Percentiles rank a stretch among this genome's conserved stretches.
Conservation (phyloP, 2,113 vertebrate species). For the Saguinus imperator region DNA sequence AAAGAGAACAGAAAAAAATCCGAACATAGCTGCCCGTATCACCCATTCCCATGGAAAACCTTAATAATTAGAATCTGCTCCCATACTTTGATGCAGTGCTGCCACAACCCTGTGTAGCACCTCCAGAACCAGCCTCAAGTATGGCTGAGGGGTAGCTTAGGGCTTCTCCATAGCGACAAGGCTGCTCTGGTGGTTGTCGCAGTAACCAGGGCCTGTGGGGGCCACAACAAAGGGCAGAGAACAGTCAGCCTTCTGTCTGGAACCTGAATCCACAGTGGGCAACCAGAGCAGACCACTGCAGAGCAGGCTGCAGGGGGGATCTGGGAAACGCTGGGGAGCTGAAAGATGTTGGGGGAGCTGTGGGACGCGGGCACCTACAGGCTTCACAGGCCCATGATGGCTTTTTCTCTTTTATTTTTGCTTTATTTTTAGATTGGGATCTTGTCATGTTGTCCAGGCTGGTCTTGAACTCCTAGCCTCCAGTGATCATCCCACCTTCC, state of each 20-base stretch:
- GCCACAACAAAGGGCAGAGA: neutral
- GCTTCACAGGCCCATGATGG: too few species aligned
- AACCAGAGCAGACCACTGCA: slow-evolving; percentile 22
- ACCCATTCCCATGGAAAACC: too few species aligned
- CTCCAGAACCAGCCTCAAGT: neutral
- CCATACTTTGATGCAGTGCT: too few species aligned
- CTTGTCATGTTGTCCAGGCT: neutral
- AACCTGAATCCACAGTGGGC: neutral
- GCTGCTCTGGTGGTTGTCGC: too few species aligned
- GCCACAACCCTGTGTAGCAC: slow-evolving; percentile 59
- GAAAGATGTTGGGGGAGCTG: neutral
- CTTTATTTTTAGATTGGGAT: too few species aligned
- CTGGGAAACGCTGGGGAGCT: too few species aligned
- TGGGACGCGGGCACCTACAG: neutral
- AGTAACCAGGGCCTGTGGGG: neutral
- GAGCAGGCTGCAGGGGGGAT: neutral
- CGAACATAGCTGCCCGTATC: too few species aligned
- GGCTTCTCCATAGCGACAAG: too few species aligned
- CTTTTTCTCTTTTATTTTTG: too few species aligned
- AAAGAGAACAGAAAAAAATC: too few species aligned
- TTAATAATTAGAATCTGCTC: too few species aligned
- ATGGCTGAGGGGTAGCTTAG: neutral
- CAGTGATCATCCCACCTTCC: neutral
- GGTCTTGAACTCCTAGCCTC: too few species aligned
- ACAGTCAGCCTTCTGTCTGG: neutral